Evolutionary conservation across 2,113 vertebrate genomes (phyloP), one percentile per base, ranked within the genome.

Genomic region (Anseranas semipalmata): DNA sequence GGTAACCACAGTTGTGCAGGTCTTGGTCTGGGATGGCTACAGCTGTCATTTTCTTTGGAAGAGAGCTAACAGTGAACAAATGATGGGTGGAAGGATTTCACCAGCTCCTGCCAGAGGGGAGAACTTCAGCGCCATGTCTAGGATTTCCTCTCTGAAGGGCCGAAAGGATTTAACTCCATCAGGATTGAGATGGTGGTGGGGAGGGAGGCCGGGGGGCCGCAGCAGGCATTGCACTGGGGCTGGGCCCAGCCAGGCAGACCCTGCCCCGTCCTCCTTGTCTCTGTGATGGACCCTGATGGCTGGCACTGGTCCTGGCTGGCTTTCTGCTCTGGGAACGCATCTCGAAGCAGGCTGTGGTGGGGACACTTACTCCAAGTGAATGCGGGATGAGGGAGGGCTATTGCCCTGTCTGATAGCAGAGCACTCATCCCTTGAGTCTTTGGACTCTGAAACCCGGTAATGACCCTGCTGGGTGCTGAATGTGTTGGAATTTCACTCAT

Each of bases 1-100:
- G 46, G 5, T 45, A 87, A 89, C 94, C 89, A 82, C 89, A 94
- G 53, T 46, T 68, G 66, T 89, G 77, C 81, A 81, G 70, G 41
- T 72, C 66, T 88, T 1, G 0, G 18, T 72, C 73, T 92, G 75
- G 63, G 53, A 70, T 5, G 10, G 50, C 71, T 79, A 10, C 35
- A 79, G 77, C 25, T 19, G 27, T 86, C 2, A 1, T 55, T 65
- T 15, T 82, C 46, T 85, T 89, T 76, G 28, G n/a, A 94, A 95
- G n/a, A 63, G 80, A 58, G n/a, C 89, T 76, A 81, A 73, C 13
- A 75, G 50, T 66, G 62, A 82, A 17, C 80, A 58, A 50, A n/a
- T 78, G 70, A 48, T 55, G 28, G 19, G 8, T 43, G 52, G 60
- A 60, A 88, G 55, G 35, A 30, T 76, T 48, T 76, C 52, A 12